A percentile compares a stretch with the other conserved stretches of the same genome.
Conservation (phyloP, 2,797 vertebrate genomes). For the Fundulus diaphanus region DNA sequence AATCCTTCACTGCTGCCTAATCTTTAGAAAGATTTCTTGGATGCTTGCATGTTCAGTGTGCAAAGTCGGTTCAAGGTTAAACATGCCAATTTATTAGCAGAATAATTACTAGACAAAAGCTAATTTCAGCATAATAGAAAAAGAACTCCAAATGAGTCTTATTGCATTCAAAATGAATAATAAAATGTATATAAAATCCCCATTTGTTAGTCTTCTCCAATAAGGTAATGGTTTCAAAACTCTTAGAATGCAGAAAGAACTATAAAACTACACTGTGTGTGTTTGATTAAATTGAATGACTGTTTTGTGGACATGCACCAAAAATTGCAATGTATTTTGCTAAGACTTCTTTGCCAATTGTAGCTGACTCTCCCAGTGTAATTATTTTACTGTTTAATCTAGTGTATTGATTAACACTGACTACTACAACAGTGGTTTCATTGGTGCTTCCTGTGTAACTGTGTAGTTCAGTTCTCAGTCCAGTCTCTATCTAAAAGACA, state of each 20-base stretch:
- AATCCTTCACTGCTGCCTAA: constrained; percentile 24
- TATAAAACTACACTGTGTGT: too few relatives aligned
- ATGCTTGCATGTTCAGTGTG: not conserved
- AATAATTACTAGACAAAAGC: not conserved
- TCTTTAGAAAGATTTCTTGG: constrained; percentile 38
- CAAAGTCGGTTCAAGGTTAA: constrained; percentile 1
- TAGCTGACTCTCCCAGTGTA: not conserved
- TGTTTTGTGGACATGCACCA: too few relatives aligned
- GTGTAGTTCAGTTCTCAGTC: not conserved
- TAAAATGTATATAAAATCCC: too few relatives aligned
- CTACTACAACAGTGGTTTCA: not conserved
- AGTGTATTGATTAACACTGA: not conserved
- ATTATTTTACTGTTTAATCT: not conserved
- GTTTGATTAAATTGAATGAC: too few relatives aligned
- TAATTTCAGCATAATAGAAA: not conserved
- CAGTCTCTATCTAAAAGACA: not conserved
- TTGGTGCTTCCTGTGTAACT: not conserved
- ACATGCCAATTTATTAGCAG: not conserved
- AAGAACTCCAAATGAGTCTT: not conserved
- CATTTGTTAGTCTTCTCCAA: too few relatives aligned
- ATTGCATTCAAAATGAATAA: too few relatives aligned
- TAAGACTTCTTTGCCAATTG: not conserved
- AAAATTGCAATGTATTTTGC: not conserved
- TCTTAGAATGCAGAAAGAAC: too few relatives aligned
- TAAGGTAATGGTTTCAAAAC: too few relatives aligned